Base-by-base conservation (phyloP, 2,888 invertebrate species). In the Cyrtodaria siliqua region DNA sequence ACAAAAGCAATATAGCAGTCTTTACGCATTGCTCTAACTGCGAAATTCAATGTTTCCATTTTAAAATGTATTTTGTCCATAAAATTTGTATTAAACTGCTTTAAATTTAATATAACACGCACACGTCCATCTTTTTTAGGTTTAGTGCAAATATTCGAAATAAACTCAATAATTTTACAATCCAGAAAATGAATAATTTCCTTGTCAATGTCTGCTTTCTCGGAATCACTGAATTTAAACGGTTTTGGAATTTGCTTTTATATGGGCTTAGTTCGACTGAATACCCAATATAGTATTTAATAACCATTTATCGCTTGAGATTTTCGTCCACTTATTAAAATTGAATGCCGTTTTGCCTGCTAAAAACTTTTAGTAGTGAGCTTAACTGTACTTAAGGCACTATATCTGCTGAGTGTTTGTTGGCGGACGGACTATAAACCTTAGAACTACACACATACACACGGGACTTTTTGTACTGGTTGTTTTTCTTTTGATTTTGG, bases 281-380 rank as follows among this genome's bases (percentile, higher is more conserved):
- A 47, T 74, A 74, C 2, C 74, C 74, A 52, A 44, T 29, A 74
- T 29, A 33, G 74, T 68, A 2, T 68, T 0, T 16, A 68, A 16
- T n/a, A 68, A 55, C 68, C 68, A 74, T 47, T 33, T 33, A 44
- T 74, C 62, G 27, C n/a, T 26, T 8, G 74, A 69, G 9, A 69
- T 38, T 38, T 57, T 59, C 9, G 47, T 18, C 69, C 63, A 74
- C 6, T 63, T 26, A 20, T 56, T 20, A 29, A 50, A 1, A 16
- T 24, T 24, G 12, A 2, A 8, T 47, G 2, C 26, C 0, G 64
- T 64, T 40, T 47, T 47, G 4, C 49, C 49, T 20, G 23, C 49
- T 8, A 23, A 4, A 23, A 47, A n/a, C n/a, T n/a, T n/a, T n/a
- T n/a, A n/a, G n/a, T n/a, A n/a, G n/a, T n/a, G n/a, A n/a, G n/a